Base-by-base conservation (phyloP, 2,888 invertebrate species). In the Coelopa pilipes region DNA sequence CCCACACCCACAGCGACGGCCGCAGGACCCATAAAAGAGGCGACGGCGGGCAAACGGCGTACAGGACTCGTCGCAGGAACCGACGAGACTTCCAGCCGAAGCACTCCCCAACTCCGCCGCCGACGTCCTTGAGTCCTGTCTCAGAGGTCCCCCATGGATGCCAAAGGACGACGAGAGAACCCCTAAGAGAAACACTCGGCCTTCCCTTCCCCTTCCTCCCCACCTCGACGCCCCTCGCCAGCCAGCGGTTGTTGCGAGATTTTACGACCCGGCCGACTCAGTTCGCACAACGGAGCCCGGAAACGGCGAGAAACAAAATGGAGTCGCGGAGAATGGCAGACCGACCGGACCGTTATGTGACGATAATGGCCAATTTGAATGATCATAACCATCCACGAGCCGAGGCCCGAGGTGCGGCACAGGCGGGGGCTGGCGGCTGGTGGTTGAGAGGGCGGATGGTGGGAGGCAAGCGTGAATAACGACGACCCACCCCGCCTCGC, bases 331-430 rank as follows among this genome's bases (percentile, higher is more conserved):
- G 24, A 47, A 49, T 47, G 66, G 49, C 66, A 66, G 65, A 55
- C 57, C 49, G 69, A 45, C 47, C 59, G 19, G 50, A 15, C 62
- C 59, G 21, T 59, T 72, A 74, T 72, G 74, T 66, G 74, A 53
- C 72, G 72, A 76, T 76, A 74, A 74, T 76, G 77, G 77, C 76
- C 79, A 78, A 79, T 80, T 80, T 76, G 77, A 80, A 80, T 80
- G 79, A 80, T 80, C 78, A 79, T 80, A 79, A 79, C 79, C 78
- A 78, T 79, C 76, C 77, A 13, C 21, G 12, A 63, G 45, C 45
- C 13, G 45, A 55, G 21, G 55, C 45, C n/a, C 9, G 17, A 12
- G 21, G 53, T n/a, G 15, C 5, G 60, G 34, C 45, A 11, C 11
- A 24, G 21, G 45, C 21, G 21, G 47, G 12, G 49, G 65, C 5